Percentiles rank a stretch among this genome's conserved stretches.
Conservation (phyloP, 2,113 vertebrate genomes). For the Plectropomus leopardus region DNA sequence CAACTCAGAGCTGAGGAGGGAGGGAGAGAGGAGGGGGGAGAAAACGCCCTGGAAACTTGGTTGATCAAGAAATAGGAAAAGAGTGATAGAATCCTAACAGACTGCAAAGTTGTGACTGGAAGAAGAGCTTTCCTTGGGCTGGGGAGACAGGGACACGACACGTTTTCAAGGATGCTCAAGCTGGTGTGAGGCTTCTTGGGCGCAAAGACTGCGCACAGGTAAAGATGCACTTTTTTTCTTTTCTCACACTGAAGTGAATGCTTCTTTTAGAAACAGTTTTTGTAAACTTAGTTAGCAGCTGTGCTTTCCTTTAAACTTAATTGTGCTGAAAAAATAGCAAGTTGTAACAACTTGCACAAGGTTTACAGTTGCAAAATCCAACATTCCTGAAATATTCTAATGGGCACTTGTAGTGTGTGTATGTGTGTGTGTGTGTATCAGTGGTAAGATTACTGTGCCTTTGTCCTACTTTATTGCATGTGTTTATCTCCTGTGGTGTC, state of each 20-base stretch:
- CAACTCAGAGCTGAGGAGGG: slow-evolving; percentile 67
- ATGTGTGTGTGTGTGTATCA: slow-evolving; percentile 37
- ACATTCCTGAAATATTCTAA: slow-evolving; percentile 20
- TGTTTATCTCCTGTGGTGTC: slow-evolving; percentile 14
- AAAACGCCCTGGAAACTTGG: slow-evolving; percentile 81
- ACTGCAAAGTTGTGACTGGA: slow-evolving; percentile 65
- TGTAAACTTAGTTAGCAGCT: slow-evolving; percentile 7
- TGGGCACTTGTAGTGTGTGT: not conserved
- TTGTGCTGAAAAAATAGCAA: slow-evolving; percentile 10
- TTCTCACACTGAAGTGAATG: not conserved
- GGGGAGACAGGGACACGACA: slow-evolving; percentile 72
- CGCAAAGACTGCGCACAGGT: slow-evolving; percentile 82
- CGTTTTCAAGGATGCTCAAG: slow-evolving; percentile 85
- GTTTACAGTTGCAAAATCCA: slow-evolving; percentile 12
- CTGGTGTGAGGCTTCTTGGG: slow-evolving; percentile 76
- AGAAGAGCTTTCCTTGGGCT: slow-evolving; percentile 77
- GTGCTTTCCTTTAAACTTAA: not conserved
- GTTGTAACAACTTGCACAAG: slow-evolving; percentile 26
- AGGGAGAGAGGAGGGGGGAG: slow-evolving; percentile 63
- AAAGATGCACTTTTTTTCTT: slow-evolving; percentile 39
- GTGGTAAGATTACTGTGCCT: slow-evolving; percentile 5
- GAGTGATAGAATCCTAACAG: slow-evolving; percentile 68
- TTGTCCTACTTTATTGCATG: slow-evolving; percentile 21
- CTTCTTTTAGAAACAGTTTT: not conserved
- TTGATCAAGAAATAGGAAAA: slow-evolving; percentile 71